A percentile compares a stretch with the other conserved stretches of the same genome.
Evolutionary conservation across 2,888 invertebrate species (phyloP).

Genomic region (Ferrisia virgata): DNA sequence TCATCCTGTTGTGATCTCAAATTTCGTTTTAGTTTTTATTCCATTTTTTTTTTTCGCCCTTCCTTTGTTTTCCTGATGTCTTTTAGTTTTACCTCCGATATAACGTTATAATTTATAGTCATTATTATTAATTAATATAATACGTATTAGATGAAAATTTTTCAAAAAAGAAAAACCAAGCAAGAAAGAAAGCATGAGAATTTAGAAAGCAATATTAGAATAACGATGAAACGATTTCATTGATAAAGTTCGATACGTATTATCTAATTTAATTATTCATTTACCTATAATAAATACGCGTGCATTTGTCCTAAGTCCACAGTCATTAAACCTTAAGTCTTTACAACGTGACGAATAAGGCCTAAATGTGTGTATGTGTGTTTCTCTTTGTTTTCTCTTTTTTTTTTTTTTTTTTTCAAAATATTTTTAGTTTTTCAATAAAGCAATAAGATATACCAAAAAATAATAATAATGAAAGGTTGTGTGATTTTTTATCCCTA

Average conservation of each 20-base stretch:
- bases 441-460: slow-evolving; percentile 38
- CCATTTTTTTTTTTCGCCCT: no score
- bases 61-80: background rate
- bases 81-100: background rate
- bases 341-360: slow-evolving; percentile 9
- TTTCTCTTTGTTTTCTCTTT: background rate
- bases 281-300: background rate
- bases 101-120: background rate
- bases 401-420: background rate
- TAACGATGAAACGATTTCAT: background rate
- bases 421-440: background rate
- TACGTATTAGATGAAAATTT: background rate
- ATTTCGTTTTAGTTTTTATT: slow-evolving; percentile 18
- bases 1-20: slow-evolving; percentile 42
- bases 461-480: slow-evolving; percentile 2
- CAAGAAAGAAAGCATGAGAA: background rate
- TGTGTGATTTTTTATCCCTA: slow-evolving; percentile 34
- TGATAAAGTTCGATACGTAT: background rate
- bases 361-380: background rate
- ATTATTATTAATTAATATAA: background rate
- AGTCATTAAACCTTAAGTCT: slow-evolving; percentile 12
- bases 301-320: slow-evolving; percentile 1
- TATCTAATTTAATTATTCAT: background rate
- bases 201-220: slow-evolving; percentile 17
- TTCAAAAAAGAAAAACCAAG: background rate